phyloP scores from a whole-genome alignment of 2,888 invertebrate genomes.

The Drosophila melanosoma region DNA sequence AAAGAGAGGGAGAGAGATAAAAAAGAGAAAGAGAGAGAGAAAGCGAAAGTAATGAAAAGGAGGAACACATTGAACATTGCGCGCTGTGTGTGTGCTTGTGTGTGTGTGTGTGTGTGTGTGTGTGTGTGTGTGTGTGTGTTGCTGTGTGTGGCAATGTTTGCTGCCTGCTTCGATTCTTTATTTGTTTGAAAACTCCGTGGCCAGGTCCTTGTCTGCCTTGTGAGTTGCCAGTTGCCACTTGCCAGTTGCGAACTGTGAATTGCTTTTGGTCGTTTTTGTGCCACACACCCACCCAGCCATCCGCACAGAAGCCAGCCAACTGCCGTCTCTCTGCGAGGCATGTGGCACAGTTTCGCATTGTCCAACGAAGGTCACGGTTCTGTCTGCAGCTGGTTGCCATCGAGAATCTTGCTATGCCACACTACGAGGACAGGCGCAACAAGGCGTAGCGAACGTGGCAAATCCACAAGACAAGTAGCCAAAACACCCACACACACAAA shows the following conservation, averaged over 20 bases:
- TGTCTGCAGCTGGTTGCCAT: conserved; percentile 46
- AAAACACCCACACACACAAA: conserved; percentile 1
- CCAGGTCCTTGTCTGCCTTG: conserved; percentile 4
- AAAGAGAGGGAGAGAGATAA: background rate
- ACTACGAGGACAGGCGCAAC: conserved; percentile 34
- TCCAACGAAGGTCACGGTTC: conserved; percentile 54
- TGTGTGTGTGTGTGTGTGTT: conserved; percentile 13
- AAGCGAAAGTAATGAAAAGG: background rate
- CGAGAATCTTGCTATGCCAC: conserved; percentile 16
- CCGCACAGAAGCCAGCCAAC: background rate
- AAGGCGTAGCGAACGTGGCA: conserved; percentile 46
- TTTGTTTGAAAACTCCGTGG: conserved; percentile 38
- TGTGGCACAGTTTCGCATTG: conserved; percentile 61
- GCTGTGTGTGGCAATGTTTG: too few species aligned
- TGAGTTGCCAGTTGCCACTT: conserved; percentile 7
- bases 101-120: conserved; percentile 5
- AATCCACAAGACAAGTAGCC: conserved; percentile 44
- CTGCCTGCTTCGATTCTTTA: conserved; percentile 29
- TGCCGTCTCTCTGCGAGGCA: conserved; percentile 15
- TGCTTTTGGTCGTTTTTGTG: background rate
- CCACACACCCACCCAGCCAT: background rate
- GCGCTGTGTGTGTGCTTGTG: background rate
- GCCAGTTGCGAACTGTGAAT: conserved; percentile 12
- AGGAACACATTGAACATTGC: conserved; percentile 3
- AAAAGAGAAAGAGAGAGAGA: background rate